Evolutionary conservation across 2,113 vertebrate genomes (phyloP).

Genomic region (Stegostoma tigrinum): DNA sequence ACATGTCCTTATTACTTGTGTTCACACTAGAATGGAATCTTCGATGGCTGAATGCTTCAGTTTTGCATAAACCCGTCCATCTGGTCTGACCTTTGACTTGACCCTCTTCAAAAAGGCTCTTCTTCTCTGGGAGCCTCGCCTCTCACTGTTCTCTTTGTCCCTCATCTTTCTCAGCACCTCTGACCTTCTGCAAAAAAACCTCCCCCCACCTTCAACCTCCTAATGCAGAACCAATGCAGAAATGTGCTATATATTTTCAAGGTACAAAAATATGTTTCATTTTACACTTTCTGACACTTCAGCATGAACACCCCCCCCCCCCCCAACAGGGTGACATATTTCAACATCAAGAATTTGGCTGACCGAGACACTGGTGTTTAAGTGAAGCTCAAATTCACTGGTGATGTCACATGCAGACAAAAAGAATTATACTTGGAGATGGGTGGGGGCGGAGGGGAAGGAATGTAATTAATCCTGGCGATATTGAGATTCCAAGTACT

Average conservation of each 20-base stretch:
- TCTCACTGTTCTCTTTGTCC: background rate
- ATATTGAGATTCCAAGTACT: background rate
- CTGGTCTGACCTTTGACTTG: constrained; percentile 34
- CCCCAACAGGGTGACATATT: background rate
- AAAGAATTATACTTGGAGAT: background rate
- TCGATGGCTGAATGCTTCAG: background rate
- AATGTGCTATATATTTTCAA: background rate
- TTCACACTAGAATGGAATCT: background rate
- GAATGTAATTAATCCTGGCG: background rate
- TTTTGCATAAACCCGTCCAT: constrained; percentile 4
- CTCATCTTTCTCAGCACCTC: constrained; percentile 33
- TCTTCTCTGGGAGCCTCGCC: background rate
- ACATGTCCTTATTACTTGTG: constrained; percentile 19
- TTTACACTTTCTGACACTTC: background rate
- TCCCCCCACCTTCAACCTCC: background rate
- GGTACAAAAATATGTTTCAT: background rate
- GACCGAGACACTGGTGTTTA: background rate
- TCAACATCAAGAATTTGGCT: background rate
- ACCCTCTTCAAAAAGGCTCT: constrained; percentile 20
- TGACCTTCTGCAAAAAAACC: constrained; percentile 27
- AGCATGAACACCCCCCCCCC: background rate
- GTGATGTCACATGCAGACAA: background rate
- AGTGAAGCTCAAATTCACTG: background rate
- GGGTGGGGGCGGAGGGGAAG: background rate
- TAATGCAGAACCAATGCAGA: background rate